Percentiles rank a stretch among this genome's conserved stretches.
Conservation (phyloP, 2,888 invertebrate genomes). For the Conomelus anceps region DNA sequence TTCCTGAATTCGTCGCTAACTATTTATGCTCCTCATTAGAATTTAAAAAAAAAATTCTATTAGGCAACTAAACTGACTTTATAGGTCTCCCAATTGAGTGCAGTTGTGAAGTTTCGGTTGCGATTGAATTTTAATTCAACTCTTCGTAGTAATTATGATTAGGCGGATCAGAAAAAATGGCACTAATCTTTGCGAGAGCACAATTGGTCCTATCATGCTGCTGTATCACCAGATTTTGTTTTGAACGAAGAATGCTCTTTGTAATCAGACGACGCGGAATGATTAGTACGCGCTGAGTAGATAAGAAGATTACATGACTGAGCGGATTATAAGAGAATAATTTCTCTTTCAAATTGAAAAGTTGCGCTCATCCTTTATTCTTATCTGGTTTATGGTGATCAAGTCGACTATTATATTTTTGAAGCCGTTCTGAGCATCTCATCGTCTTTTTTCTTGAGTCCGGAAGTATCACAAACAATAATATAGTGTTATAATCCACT, state of each 20-base stretch:
- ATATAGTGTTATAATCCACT: background rate
- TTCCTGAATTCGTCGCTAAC: too few relatives aligned
- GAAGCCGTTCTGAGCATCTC: background rate
- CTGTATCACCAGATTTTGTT: background rate
- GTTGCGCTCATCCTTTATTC: background rate
- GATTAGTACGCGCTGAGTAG: background rate
- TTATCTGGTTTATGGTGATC: background rate
- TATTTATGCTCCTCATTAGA: too few relatives aligned
- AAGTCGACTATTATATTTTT: background rate
- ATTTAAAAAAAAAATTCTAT: too few relatives aligned
- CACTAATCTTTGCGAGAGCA: background rate
- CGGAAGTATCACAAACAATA: background rate
- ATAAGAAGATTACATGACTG: background rate
- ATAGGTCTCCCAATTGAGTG: background rate
- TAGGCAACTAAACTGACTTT: too few relatives aligned
- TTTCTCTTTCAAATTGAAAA: background rate
- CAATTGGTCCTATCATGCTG: background rate
- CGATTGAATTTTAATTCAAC: background rate
- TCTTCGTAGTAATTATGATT: background rate
- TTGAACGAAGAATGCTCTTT: background rate
- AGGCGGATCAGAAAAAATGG: background rate
- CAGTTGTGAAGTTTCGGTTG: background rate
- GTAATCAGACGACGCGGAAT: background rate
- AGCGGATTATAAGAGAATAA: background rate
- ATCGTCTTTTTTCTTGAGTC: background rate